phyloP scores from a whole-genome alignment of 2,113 vertebrate genomes.

The Cyphotilapia sp. region DNA sequence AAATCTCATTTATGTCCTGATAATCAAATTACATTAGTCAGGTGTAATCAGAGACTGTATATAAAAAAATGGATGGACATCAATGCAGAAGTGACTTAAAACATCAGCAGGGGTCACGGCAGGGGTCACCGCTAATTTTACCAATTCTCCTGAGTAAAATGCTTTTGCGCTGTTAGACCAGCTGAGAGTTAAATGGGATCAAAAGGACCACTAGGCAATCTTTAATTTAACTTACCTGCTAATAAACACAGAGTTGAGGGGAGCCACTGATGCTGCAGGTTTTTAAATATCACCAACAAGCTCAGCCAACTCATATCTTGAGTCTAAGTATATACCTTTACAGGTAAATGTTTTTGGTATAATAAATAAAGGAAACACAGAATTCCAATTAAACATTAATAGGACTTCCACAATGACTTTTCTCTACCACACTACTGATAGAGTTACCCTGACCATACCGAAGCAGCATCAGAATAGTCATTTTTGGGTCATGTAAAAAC shows the following conservation, averaged over 20 bases:
- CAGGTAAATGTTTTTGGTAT: background rate
- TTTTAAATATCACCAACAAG: background rate
- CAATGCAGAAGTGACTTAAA: background rate
- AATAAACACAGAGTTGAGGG: background rate
- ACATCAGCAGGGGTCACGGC: background rate
- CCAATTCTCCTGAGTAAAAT: background rate
- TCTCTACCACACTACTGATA: background rate
- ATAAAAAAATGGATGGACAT: background rate
- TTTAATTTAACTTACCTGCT: background rate
- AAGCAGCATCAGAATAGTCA: background rate
- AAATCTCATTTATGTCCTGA: background rate
- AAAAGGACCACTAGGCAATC: background rate
- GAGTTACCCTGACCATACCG: accelerated
- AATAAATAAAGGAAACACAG: background rate
- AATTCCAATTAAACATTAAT: background rate
- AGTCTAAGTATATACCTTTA: background rate
- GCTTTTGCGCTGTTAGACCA: background rate
- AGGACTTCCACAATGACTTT: background rate
- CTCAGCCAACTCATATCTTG: background rate
- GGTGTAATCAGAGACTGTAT: background rate
- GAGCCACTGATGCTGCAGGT: accelerated
- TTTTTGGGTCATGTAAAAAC: background rate
- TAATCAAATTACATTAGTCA: background rate
- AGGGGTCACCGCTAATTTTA: background rate
- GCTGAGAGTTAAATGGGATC: background rate